These are phyloP conservation scores for Tetramorium alpestre DNA, from an alignment of 1,140 invertebrate genomes.

Conservation along the genomic window DNA sequence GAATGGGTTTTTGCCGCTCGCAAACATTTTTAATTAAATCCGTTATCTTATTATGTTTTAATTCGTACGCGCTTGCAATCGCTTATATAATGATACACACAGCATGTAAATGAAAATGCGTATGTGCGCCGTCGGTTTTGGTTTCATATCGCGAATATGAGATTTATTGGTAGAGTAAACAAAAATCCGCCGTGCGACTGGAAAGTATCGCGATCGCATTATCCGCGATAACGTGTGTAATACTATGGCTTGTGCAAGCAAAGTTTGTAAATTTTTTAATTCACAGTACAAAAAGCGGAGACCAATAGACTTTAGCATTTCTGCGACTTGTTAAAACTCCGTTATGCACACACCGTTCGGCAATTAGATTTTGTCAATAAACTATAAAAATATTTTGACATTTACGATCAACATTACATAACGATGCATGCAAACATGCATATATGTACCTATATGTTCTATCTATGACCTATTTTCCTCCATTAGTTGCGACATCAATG, in stretches of 20 bases:
- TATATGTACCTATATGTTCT: background rate
- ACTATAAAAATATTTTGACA: background rate
- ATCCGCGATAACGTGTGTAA: conserved; percentile 70
- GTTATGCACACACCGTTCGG: background rate
- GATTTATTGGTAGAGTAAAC: conserved; percentile 60
- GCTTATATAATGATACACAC: conserved; percentile 58
- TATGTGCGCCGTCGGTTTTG: conserved; percentile 46
- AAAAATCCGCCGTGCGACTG: conserved; percentile 64
- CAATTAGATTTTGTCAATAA: conserved; percentile 15
- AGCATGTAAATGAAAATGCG: conserved; percentile 55
- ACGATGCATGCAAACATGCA: background rate
- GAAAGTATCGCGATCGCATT: conserved; percentile 69
- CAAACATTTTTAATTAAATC: conserved; percentile 63
- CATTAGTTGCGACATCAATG: background rate
- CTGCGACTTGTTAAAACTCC: conserved; percentile 7
- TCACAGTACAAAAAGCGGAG: background rate
- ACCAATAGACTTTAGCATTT: background rate
- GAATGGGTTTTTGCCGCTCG: conserved; percentile 60
- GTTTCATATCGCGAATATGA: conserved; percentile 55
- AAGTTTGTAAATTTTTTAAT: conserved; percentile 43
- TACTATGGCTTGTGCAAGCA: conserved; percentile 7
- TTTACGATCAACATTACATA: conserved; percentile 6
- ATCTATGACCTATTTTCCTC: conserved; percentile 34
- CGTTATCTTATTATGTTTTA: conserved; percentile 62
- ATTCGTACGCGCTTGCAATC: conserved; percentile 53